Evolutionary conservation across 2,888 invertebrate genomes (phyloP).

Genomic region (Rotaria magnacalcarata): DNA sequence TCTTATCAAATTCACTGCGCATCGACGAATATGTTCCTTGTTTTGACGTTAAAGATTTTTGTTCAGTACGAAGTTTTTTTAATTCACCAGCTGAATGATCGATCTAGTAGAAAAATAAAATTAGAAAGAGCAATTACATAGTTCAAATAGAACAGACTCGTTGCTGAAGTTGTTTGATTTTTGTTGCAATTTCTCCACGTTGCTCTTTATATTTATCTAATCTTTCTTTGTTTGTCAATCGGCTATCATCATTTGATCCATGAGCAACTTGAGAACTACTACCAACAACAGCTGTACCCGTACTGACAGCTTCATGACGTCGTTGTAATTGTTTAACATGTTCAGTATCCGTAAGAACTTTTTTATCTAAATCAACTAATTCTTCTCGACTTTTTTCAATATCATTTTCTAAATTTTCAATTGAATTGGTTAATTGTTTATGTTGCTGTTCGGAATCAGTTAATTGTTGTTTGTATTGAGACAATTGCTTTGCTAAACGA

Average conservation of each 20-base stretch:
- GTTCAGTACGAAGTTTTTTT: constrained; percentile 3
- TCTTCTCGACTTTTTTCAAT: not conserved
- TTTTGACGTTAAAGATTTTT: not conserved
- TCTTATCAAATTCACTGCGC: not conserved
- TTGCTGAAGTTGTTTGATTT: constrained; percentile 9
- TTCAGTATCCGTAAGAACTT: not conserved
- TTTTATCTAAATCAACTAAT: not conserved
- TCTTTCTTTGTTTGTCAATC: constrained; percentile 20
- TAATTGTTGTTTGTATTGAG: constrained; percentile 15
- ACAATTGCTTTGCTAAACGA: not conserved
- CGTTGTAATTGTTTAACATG: constrained; percentile 21
- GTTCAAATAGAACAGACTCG: not conserved
- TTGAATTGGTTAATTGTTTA: not conserved
- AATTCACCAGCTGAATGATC: constrained; percentile 10
- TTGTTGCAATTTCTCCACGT: not conserved
- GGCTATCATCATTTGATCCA: not conserved
- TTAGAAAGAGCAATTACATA: not conserved
- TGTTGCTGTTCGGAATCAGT: not conserved
- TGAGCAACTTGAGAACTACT: not conserved
- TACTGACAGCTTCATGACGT: constrained; percentile 30
- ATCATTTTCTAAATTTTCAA: constrained; percentile 20
- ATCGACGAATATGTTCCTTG: constrained; percentile 22
- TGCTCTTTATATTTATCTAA: constrained; percentile 32
- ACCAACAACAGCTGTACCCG: not conserved
- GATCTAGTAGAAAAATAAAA: not conserved